Evolutionary conservation across 2,113 vertebrate genomes (phyloP), one percentile per base, ranked within the genome.

Genomic region (Sylvietta virens): DNA sequence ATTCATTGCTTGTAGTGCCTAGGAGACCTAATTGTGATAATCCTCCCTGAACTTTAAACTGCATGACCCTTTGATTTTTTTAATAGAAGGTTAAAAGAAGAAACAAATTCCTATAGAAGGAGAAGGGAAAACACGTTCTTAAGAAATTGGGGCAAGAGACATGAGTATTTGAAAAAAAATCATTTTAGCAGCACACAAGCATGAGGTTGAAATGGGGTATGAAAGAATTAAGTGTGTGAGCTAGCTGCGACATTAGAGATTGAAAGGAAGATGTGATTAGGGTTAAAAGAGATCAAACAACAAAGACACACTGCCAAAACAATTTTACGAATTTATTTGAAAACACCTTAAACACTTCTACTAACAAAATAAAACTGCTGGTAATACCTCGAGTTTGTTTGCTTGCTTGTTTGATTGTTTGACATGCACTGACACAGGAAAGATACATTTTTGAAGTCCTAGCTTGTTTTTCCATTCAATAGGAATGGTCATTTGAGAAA

Each of bases 1-100:
- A 92, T 89, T 96, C 93, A 94, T 71, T 92, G 86, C 94, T 92
- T 95, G 77, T 70, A 95, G 74, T 82, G 73, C 85, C 85, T 93
- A 92, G 94, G 85, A 94, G 88, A 96, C 86, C 77, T 95, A 96
- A 97, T 95, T 94, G 95, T 96, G 94, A 95, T 97, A 95, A 95
- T 97, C 95, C 88, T 81, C 73, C 89, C 88, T 80, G 83, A 89
- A 95, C 70, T 86, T 87, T 67, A 95, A 95, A 97, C 87, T 42
- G 9, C 70, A 39, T 42, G 84, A 92, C 89, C 83, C 74, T 89
- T 92, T 94, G 88, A 82, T 61, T 92, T 91, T 94, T 95, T 85
- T 79, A 81, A 91, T 45, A 69, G 92, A 76, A 91, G 73, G 91
- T 85, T 91, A 95, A 94, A 92, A 96, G 78, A 95, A 91, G 94